These are phyloP conservation scores for Siniperca chuatsi DNA, from an alignment of 2,113 vertebrate genomes.

Conservation along the genomic window DNA sequence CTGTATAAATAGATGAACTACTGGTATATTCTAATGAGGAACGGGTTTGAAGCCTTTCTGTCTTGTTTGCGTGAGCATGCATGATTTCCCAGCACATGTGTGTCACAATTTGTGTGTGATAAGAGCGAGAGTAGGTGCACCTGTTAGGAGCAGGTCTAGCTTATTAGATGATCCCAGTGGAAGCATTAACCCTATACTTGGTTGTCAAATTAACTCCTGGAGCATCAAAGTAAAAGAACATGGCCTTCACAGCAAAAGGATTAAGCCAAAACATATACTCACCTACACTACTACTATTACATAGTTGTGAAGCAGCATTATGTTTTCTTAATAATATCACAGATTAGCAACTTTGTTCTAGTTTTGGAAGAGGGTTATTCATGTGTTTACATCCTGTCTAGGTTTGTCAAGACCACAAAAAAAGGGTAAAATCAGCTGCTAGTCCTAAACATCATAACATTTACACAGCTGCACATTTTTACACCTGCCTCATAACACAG, in stretches of 20 bases:
- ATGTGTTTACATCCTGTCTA: neutral
- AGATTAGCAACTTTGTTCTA: neutral
- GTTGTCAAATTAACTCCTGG: conserved; percentile 41
- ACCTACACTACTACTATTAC: neutral
- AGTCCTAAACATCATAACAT: neutral
- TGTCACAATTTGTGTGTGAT: neutral
- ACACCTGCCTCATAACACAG: neutral
- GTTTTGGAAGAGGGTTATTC: neutral
- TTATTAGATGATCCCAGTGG: conserved; percentile 28
- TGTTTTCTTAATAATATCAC: neutral
- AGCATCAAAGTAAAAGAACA: conserved; percentile 25
- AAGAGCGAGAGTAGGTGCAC: conserved; percentile 9
- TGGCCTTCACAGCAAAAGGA: neutral
- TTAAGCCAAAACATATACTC: neutral
- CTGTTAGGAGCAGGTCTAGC: neutral
- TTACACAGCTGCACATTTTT: neutral
- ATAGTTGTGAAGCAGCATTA: neutral
- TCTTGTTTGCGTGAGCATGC: neutral
- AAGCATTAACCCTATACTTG: conserved; percentile 22
- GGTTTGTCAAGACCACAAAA: neutral
- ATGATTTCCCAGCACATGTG: neutral
- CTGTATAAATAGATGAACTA: neutral
- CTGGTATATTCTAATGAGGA: conserved; percentile 11
- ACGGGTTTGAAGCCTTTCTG: neutral
- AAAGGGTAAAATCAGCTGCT: neutral